Evolutionary conservation across 2,113 vertebrate species (phyloP).

Genomic region (Tonatia bakeri): DNA sequence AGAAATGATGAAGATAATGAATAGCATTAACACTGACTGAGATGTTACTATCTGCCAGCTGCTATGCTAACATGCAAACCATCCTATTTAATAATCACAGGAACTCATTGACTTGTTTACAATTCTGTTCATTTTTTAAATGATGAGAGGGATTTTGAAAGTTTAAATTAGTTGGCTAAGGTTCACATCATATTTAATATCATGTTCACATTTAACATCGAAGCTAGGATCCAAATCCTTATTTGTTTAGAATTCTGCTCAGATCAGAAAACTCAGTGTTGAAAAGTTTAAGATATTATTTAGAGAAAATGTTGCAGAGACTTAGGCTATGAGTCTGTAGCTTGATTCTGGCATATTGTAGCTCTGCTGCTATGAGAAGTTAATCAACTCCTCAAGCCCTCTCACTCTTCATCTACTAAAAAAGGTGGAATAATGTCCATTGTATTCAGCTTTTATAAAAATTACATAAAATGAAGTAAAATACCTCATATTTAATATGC

Average conservation of each 20-base stretch:
- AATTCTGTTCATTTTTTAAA: not conserved
- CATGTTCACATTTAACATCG: not conserved
- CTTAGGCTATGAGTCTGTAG: not conserved
- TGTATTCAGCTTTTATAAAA: not conserved
- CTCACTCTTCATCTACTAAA: not conserved
- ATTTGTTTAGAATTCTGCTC: not conserved
- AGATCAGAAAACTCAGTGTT: not conserved
- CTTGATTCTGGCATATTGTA: not conserved
- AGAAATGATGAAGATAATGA: not conserved
- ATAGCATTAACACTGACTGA: not conserved
- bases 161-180: not conserved
- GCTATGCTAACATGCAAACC: not conserved
- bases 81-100: not conserved
- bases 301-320: not conserved
- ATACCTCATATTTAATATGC: not conserved
- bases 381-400: not conserved
- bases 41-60: not conserved
- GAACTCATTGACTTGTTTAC: not conserved
- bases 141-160: not conserved
- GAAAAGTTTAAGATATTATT: not conserved
- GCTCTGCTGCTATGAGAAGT: not conserved
- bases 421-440: not conserved
- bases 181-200: not conserved
- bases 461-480: not conserved
- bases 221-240: not conserved